Evolutionary conservation across 2,888 invertebrate species (phyloP), one percentile per base, ranked within the genome.

Genomic region (Pasiphila rectangulata): DNA sequence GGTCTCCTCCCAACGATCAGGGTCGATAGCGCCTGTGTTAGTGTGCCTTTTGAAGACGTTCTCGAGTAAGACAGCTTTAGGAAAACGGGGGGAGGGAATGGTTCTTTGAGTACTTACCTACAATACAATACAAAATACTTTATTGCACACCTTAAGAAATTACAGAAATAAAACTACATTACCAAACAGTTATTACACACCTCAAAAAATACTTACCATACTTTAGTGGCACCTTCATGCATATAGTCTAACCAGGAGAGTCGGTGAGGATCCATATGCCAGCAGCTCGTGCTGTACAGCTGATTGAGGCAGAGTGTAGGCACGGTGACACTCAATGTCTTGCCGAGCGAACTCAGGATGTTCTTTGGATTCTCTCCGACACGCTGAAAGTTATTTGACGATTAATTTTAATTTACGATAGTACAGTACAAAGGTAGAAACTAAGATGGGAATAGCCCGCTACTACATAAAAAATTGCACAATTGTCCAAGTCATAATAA

Each of bases 211-310:
- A 59, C 79, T 70, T 91, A 97, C 98, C 98, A 98, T 40, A 98
- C 94, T 79, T 97, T 96, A 41, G 92, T 93, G 0, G 95, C 94
- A 0, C 98, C 98, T 0, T 94, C 92, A 71, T 98, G 98, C 51
- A 96, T 86, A 75, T 95, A 98, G 72, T 98, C 97, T 29, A 97
- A 93, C 95, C 97, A 98, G 0, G 97, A 96, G 4, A 98, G 81
- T 5, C 94, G 94, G 64, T 98, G 98, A 0, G 96, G 97, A 81
- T 98, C 98, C 5, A 96, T 91, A 71, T 97, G 97, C 97, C 98
- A 98, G 75, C 98, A 98, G 66, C 95, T 96, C 1, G 97, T 95
- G 25, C 96, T 94, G 72, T 95, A 98, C 3, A 97, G 76, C 98
- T 98, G 98, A 0, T 96, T 96, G 0, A 98, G 93, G 72, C 98